A percentile compares a stretch with the other conserved stretches of the same genome.
Conservation (phyloP, 2,797 vertebrate species). For the Phylloscopus collybita region DNA sequence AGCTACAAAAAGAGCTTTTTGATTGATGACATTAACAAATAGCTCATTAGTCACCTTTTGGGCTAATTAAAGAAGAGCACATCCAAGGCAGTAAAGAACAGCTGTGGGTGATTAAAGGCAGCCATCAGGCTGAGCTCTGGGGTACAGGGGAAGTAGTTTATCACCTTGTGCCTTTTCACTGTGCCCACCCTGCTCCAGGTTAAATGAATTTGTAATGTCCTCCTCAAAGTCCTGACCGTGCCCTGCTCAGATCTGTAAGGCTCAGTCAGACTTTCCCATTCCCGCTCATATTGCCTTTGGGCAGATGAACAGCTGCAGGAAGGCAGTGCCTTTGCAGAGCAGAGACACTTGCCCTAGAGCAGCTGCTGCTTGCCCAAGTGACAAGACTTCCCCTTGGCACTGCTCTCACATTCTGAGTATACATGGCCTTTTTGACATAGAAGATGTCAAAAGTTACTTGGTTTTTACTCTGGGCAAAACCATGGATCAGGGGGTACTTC, state of each 20-base stretch:
- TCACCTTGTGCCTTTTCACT: background rate
- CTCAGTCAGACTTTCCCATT: background rate
- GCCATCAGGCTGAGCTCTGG: background rate
- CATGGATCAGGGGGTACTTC: background rate
- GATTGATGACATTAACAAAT: constrained; percentile 37
- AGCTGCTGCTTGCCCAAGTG: background rate
- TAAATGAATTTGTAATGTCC: background rate
- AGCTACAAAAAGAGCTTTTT: constrained; percentile 8
- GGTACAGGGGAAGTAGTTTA: background rate
- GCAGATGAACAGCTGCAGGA: background rate
- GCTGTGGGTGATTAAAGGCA: background rate
- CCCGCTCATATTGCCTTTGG: rapidly evolving
- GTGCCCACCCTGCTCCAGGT: background rate
- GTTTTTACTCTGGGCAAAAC: background rate
- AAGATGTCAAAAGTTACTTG: background rate
- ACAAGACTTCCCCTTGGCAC: background rate
- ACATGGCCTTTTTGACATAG: background rate
- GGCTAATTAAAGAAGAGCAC: constrained; percentile 17
- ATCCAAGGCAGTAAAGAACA: constrained; percentile 19
- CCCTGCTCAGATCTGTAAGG: background rate
- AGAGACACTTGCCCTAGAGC: background rate
- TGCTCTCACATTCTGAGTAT: background rate
- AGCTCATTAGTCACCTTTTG: constrained; percentile 45
- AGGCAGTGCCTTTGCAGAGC: rapidly evolving
- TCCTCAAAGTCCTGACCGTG: background rate